These are phyloP conservation scores for Dastarcus helophoroides DNA, from an alignment of 2,888 invertebrate genomes.

Conservation along the genomic window DNA sequence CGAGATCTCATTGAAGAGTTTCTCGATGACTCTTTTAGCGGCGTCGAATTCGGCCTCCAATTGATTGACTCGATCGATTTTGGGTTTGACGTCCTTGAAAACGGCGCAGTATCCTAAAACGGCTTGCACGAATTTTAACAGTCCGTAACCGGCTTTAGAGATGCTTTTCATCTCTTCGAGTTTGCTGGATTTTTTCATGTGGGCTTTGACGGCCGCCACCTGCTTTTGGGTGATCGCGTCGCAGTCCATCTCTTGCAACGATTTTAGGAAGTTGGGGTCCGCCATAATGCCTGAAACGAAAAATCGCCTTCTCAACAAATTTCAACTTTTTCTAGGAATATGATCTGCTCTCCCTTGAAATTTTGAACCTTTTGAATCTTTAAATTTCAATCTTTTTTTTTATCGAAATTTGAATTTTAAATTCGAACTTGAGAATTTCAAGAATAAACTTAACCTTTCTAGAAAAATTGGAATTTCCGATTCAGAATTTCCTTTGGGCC, in stretches of 20 bases:
- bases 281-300: no score
- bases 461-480: no score
- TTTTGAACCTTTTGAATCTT: no score
- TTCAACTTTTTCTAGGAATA: no score
- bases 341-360: no score
- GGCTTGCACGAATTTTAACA: conserved; percentile 75
- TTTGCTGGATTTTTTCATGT: conserved; percentile 60
- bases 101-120: conserved; percentile 85
- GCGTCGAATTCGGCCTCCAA: conserved; percentile 61
- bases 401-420: no score
- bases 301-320: no score
- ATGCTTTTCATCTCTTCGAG: conserved; percentile 74
- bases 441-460: no score
- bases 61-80: conserved; percentile 69
- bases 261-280: conserved; percentile 71
- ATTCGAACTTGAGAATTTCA: no score
- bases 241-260: conserved; percentile 77
- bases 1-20: conserved; percentile 62
- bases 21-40: conserved; percentile 52
- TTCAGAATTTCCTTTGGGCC: no score
- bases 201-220: conserved; percentile 56
- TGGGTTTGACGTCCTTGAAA: conserved; percentile 73
- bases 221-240: conserved; percentile 62
- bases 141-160: conserved; percentile 76
- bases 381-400: no score